phyloP scores from a whole-genome alignment of 2,113 vertebrate species.

The Pithys albifrons region DNA sequence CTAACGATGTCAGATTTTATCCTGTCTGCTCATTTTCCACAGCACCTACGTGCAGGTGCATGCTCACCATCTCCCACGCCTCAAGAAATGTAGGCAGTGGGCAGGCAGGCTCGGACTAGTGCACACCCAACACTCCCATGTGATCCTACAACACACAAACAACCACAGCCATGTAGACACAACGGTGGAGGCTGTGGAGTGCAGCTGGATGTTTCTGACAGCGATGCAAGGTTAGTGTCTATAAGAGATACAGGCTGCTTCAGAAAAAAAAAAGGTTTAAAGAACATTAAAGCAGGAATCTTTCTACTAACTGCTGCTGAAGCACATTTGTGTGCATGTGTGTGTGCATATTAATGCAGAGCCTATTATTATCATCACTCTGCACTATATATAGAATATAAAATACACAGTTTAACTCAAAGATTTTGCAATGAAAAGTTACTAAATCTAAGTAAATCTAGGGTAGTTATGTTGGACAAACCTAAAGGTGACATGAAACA shows the following conservation, averaged over 20 bases:
- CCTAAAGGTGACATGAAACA: not conserved
- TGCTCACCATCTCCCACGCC: not conserved
- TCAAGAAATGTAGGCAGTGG: not conserved
- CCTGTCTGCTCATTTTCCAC: not conserved
- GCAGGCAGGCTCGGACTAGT: not conserved
- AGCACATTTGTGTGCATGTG: not conserved
- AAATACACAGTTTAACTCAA: not conserved
- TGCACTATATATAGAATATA: not conserved
- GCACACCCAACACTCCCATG: fast-evolving
- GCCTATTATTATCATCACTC: not conserved
- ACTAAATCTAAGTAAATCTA: not conserved
- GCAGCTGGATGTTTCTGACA: not conserved
- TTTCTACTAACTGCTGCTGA: not conserved
- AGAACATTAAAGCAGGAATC: not conserved
- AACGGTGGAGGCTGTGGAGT: not conserved
- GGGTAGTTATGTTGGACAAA: not conserved
- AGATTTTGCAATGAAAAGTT: not conserved
- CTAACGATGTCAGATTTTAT: not conserved
- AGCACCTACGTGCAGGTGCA: not conserved
- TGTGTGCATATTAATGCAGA: fast-evolving
- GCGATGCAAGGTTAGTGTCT: fast-evolving
- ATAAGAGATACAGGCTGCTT: not conserved
- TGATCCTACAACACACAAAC: not conserved
- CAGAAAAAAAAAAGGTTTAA: not conserved
- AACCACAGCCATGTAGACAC: not conserved